Conservation (phyloP, 1,140 invertebrate species). For the Ericerus pela region DNA sequence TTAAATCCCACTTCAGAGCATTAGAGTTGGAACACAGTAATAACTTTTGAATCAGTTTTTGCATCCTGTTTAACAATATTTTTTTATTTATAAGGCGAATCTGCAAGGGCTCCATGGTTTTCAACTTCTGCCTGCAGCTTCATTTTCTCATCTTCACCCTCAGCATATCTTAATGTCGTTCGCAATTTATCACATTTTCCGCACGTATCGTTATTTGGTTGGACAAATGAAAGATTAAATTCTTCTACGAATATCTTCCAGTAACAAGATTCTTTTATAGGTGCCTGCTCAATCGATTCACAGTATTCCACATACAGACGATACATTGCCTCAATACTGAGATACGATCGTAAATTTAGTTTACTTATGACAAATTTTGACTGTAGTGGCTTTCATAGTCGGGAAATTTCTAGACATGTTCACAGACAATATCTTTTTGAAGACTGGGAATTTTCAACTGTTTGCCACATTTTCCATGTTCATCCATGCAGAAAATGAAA, state of each 20-base stretch:
- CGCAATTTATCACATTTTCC: constrained; percentile 11
- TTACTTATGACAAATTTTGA: background rate
- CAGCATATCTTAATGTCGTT: background rate
- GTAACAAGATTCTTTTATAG: constrained; percentile 5
- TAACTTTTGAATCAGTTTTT: constrained; percentile 15
- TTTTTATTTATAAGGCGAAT: constrained; percentile 11
- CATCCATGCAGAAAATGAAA: background rate
- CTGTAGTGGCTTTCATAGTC: constrained; percentile 11
- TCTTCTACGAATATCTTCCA: constrained; percentile 12
- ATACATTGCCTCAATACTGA: constrained; percentile 5
- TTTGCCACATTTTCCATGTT: background rate
- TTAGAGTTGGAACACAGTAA: constrained; percentile 25
- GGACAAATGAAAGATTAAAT: constrained; percentile 13
- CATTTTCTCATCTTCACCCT: background rate
- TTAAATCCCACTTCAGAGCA: constrained; percentile 22
- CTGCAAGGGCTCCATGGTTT: background rate
- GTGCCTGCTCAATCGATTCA: background rate
- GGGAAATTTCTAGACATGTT: constrained; percentile 8
- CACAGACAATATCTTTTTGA: background rate
- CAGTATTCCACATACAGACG: background rate
- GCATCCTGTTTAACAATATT: constrained; percentile 8
- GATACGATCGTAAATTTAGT: constrained; percentile 14
- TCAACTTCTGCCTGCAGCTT: background rate
- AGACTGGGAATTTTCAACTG: constrained; percentile 1
- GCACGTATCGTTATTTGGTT: constrained; percentile 13